phyloP scores from a whole-genome alignment of 2,888 invertebrate species.

The Temnothorax rugatulus region DNA sequence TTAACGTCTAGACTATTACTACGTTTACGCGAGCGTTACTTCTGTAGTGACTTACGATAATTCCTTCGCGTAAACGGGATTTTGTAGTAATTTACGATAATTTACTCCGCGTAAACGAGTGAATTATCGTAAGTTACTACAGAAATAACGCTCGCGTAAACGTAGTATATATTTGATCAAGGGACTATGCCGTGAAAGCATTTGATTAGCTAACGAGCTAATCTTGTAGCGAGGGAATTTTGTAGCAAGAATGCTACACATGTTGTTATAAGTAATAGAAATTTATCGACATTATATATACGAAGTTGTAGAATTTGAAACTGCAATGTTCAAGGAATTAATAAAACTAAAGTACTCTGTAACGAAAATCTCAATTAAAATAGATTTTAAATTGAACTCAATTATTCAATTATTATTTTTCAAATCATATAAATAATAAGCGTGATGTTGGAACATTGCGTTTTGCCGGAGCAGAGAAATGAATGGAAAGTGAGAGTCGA shows the following conservation, averaged over 20 bases:
- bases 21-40: too few relatives aligned
- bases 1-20: background rate
- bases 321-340: background rate
- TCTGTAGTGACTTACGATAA: too few relatives aligned
- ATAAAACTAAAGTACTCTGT: background rate
- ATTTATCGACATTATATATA: background rate
- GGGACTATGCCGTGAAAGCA: background rate
- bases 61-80: too few relatives aligned
- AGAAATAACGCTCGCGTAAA: too few relatives aligned
- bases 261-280: background rate
- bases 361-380: constrained; percentile 15
- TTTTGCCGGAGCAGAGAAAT: background rate
- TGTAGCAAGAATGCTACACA: background rate
- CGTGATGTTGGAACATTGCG: background rate
- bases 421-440: background rate
- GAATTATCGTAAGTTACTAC: too few relatives aligned
- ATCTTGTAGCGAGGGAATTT: too few relatives aligned
- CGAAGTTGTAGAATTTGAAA: background rate
- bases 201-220: constrained; percentile 1
- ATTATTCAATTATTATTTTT: constrained; percentile 9
- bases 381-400: background rate
- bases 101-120: too few relatives aligned
- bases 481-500: background rate
- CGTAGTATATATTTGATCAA: constrained; percentile 28
- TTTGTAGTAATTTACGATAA: too few relatives aligned